Evolutionary conservation across 2,113 vertebrate species (phyloP).

Genomic region (Symphodus melops): DNA sequence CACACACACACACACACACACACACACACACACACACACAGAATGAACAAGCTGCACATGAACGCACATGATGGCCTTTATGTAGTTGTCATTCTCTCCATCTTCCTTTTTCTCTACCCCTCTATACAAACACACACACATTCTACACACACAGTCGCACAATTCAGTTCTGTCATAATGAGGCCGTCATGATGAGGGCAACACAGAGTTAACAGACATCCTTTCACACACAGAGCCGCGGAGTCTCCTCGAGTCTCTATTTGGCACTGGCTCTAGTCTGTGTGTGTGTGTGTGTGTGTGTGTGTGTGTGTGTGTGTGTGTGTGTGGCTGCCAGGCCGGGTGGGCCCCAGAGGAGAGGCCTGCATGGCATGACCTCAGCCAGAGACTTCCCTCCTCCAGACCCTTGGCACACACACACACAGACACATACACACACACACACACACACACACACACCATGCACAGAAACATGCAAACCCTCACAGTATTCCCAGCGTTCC

Average conservation of each 20-base stretch:
- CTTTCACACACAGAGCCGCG: constrained; percentile 57
- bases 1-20: constrained; percentile 40
- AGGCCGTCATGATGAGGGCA: constrained; percentile 67
- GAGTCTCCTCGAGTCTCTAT: constrained; percentile 62
- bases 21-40: constrained; percentile 31
- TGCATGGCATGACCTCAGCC: constrained; percentile 72
- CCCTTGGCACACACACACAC: constrained; percentile 42
- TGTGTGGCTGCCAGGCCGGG: constrained; percentile 58
- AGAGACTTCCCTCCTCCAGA: constrained; percentile 63
- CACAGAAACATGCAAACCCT: background rate
- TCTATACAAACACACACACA: constrained; percentile 25
- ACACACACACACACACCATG: constrained; percentile 22
- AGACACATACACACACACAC: constrained; percentile 39
- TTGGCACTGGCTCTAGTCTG: constrained; percentile 55
- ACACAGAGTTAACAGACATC: constrained; percentile 67
- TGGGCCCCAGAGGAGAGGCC: constrained; percentile 61
- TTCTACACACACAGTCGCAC: constrained; percentile 24
- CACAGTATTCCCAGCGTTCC: constrained; percentile 60
- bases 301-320: constrained; percentile 31
- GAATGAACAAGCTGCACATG: constrained; percentile 56
- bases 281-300: constrained; percentile 39
- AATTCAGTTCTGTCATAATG: constrained; percentile 62
- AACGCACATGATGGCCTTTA: constrained; percentile 49
- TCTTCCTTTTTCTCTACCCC: background rate
- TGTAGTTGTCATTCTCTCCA: constrained; percentile 30